Conservation (phyloP, 2,797 vertebrate species). For the Alosa sapidissima region DNA sequence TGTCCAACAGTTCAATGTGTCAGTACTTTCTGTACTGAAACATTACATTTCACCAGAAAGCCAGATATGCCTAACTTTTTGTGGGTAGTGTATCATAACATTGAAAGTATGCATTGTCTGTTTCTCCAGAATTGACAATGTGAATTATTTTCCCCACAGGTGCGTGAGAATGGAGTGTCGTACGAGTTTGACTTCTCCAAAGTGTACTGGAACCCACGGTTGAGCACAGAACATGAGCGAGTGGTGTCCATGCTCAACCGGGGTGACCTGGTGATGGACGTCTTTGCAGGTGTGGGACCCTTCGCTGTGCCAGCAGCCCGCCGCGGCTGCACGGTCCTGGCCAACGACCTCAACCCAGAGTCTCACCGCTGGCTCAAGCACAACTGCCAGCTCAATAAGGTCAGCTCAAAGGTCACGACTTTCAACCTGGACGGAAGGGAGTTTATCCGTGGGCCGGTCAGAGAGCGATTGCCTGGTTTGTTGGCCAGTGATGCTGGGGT, state of each 20-base stretch:
- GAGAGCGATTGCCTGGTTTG: slow-evolving; percentile 76
- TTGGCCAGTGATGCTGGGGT: slow-evolving; percentile 64
- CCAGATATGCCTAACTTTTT: too few relatives aligned
- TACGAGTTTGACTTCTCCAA: slow-evolving; percentile 96
- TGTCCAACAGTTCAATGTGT: too few relatives aligned
- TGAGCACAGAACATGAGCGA: slow-evolving; percentile 88
- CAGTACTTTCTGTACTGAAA: too few relatives aligned
- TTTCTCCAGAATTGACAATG: neutral
- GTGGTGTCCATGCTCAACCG: slow-evolving; percentile 77
- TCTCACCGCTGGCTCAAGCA: slow-evolving; percentile 89
- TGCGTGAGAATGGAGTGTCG: slow-evolving; percentile 85
- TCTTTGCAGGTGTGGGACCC: slow-evolving; percentile 93
- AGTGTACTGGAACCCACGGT: slow-evolving; percentile 96
- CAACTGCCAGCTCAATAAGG: slow-evolving; percentile 93
- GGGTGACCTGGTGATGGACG: slow-evolving; percentile 84
- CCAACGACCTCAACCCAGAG: slow-evolving; percentile 96
- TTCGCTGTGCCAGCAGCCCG: slow-evolving; percentile 90
- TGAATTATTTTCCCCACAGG: slow-evolving; percentile 68
- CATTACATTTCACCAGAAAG: too few relatives aligned
- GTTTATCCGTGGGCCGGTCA: slow-evolving; percentile 85
- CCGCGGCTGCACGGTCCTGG: slow-evolving; percentile 79
- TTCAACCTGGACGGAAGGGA: slow-evolving; percentile 92
- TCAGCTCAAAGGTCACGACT: slow-evolving; percentile 74
- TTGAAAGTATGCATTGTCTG: too few relatives aligned
- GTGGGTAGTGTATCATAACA: too few relatives aligned